Evolutionary conservation across 30 jellyfish, hydroid and myxozoan species (phyloP), one percentile per base, ranked within the genome.

Genomic region (Hydractinia echinata): DNA sequence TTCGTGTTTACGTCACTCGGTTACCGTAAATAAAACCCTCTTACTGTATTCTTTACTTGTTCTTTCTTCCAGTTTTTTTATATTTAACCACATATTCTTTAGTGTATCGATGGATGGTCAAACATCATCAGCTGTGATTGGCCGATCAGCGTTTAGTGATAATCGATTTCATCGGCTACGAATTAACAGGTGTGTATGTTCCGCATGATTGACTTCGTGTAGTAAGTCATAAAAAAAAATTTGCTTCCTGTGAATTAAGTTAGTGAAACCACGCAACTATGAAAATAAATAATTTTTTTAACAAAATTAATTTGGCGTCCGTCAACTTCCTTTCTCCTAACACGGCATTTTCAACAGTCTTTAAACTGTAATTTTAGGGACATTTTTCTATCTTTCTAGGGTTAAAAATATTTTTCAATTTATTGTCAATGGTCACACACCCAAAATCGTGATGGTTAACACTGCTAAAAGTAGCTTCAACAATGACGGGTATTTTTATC

Each of bases 401-500:
- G 51, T 71, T 71, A 58, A 11, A 5, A 71, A 71, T 20, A 71
- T 52, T 5, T 21, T 82, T 11, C 79, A 71, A 5, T 58, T 73
- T 76, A 64, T 77, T 19, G 76, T 82, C 10, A 81, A 81, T 78
- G 90, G 96, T 6, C 73, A 68, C 81, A 30, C 53, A 30, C 96
- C 90, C 11, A 72, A 62, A 51, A 20, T 81, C n/a, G 72, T 61
- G 82, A 5, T 9, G 7, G 19, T 30, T 16, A 18, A 61, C 5
- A 51, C 84, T 5, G 53, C 76, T 11, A 82, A 81, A 52, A 54
- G 72, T 48, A 30, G 69, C 10, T 64, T 73, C 66, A 81, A 76
- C 48, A 76, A 67, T 44, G 79, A 83, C 66, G 96, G 96, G 13
- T 85, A 87, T 53, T 11, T 81, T 76, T 81, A 72, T 78, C 67